Percentiles rank a stretch among this genome's conserved stretches.
phyloP scores from a whole-genome alignment of 2,113 vertebrate species.

The Pelodiscus sinensis region DNA sequence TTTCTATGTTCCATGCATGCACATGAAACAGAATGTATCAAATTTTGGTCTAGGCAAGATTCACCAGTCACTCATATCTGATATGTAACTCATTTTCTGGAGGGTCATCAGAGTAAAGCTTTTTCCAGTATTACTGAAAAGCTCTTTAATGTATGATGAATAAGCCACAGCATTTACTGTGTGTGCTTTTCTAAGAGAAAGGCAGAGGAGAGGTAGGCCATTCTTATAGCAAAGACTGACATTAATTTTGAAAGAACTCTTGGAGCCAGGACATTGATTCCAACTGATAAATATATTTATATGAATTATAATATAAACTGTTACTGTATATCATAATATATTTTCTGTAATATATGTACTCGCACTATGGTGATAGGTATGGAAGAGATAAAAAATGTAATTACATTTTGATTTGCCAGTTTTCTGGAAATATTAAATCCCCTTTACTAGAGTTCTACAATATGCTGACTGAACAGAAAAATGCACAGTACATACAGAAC shows the following conservation, averaged over 20 bases:
- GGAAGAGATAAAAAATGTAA: constrained; percentile 32
- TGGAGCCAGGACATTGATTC: not conserved
- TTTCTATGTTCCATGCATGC: not conserved
- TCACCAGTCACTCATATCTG: not conserved
- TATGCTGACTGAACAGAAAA: constrained; percentile 64
- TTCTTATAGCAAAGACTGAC: not conserved
- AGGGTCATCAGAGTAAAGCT: not conserved
- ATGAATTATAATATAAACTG: not conserved
- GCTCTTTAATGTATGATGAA: not conserved
- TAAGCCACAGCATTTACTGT: not conserved
- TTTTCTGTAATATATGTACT: not conserved
- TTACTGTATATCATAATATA: not conserved
- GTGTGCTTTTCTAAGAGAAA: not conserved
- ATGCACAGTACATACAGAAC: not conserved
- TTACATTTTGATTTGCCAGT: not conserved
- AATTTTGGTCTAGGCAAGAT: rapidly evolving
- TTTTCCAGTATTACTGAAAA: not conserved
- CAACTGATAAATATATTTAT: not conserved
- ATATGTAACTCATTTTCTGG: not conserved
- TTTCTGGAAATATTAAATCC: constrained; percentile 32
- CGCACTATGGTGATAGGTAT: not conserved
- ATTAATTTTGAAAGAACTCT: constrained; percentile 14
- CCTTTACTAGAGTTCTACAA: constrained; percentile 49
- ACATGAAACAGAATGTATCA: not conserved
- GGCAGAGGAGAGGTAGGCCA: not conserved